phyloP scores from a whole-genome alignment of 2,888 invertebrate species.

The Lepidochrysops patricia region DNA sequence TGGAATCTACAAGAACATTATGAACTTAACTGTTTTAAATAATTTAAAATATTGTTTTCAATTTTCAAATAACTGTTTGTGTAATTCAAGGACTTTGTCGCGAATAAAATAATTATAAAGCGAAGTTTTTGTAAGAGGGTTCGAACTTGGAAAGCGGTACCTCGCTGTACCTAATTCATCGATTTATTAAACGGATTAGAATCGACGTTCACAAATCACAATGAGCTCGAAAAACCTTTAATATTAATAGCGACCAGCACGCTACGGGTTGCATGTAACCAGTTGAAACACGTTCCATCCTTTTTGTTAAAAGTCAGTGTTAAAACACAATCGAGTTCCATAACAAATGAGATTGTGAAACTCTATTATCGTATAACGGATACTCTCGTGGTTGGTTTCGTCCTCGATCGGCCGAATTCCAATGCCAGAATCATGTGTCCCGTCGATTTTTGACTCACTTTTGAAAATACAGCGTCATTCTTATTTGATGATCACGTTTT shows the following conservation, averaged over 20 bases:
- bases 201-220: conserved; percentile 1
- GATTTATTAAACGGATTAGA: neutral
- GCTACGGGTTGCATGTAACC: conserved; percentile 10
- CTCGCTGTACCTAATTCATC: neutral
- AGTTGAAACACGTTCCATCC: conserved; percentile 6
- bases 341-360: conserved; percentile 43
- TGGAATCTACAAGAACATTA: too few species aligned
- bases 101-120: neutral
- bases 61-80: too few species aligned
- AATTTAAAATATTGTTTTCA: neutral
- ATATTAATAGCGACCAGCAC: conserved; percentile 1
- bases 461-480: neutral
- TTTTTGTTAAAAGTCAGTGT: conserved; percentile 9
- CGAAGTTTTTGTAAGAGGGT: neutral
- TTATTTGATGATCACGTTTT: neutral
- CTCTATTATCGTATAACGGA: conserved; percentile 42
- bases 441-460: neutral
- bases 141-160: neutral
- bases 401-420: conserved; percentile 38
- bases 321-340: conserved; percentile 33
- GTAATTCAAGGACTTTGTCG: neutral
- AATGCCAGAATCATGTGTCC: conserved; percentile 16
- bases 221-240: conserved; percentile 2
- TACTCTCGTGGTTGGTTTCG: conserved; percentile 42
- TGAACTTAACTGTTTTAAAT: too few species aligned